phyloP scores from a whole-genome alignment of 2,888 invertebrate species.

The Timandra comae region DNA sequence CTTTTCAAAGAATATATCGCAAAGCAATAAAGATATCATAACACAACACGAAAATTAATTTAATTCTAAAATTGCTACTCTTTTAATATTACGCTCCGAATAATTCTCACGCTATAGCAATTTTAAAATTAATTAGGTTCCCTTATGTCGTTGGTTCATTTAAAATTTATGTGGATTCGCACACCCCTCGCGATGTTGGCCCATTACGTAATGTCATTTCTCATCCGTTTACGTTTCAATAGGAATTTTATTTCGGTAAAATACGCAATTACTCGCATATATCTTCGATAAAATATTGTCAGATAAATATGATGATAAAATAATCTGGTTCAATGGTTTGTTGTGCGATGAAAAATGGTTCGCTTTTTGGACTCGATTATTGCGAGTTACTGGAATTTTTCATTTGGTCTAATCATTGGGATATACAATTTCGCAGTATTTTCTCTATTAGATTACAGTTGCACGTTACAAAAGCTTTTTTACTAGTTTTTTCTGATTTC shows the following conservation, averaged over 20 bases:
- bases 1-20: too few species aligned
- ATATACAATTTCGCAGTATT: too few species aligned
- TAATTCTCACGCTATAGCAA: slow-evolving; percentile 31
- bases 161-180: slow-evolving; percentile 42
- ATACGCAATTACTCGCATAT: slow-evolving; percentile 20
- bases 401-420: too few species aligned
- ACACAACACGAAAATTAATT: background rate
- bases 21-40: too few species aligned
- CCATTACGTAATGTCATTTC: slow-evolving; percentile 26
- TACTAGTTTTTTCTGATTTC: too few species aligned
- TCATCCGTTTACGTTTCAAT: slow-evolving; percentile 27
- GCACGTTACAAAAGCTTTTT: too few species aligned
- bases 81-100: slow-evolving; percentile 11
- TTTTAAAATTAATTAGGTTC: slow-evolving; percentile 43
- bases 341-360: too few species aligned
- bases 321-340: too few species aligned
- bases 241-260: slow-evolving; percentile 25
- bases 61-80: slow-evolving; percentile 4
- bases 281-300: slow-evolving; percentile 12
- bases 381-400: too few species aligned
- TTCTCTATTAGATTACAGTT: too few species aligned
- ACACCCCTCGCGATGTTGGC: slow-evolving; percentile 20
- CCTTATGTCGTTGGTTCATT: slow-evolving; percentile 39
- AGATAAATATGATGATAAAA: slow-evolving; percentile 2
- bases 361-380: too few species aligned